Conservation (phyloP, 2,888 invertebrate species). For the Leptopilina drosophilae region DNA sequence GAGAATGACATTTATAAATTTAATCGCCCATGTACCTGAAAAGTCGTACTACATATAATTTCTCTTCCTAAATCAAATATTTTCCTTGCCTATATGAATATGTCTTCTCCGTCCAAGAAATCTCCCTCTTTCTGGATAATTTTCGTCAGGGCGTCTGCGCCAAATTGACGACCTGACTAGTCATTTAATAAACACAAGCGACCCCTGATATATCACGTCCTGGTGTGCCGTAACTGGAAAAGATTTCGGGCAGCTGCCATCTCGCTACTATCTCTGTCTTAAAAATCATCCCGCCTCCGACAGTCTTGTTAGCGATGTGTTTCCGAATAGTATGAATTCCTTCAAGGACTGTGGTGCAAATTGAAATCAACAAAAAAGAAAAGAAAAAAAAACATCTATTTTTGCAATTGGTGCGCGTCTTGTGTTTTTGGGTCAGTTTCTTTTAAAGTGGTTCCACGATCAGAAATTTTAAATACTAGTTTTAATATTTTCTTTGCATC, state of each 20-base stretch:
- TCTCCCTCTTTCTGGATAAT: conserved; percentile 44
- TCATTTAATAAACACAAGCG: conserved; percentile 52
- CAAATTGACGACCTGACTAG: conserved; percentile 41
- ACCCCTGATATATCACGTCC: conserved; percentile 59
- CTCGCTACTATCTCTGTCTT: conserved; percentile 62
- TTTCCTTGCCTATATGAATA: conserved; percentile 36
- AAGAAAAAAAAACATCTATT: background rate
- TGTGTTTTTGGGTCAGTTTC: background rate
- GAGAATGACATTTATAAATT: too few relatives aligned
- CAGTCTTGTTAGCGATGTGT: conserved; percentile 73
- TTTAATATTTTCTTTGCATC: background rate
- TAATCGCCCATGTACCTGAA: too few relatives aligned
- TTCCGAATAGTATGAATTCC: conserved; percentile 65
- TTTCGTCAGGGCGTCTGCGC: conserved; percentile 54
- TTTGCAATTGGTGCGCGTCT: conserved; percentile 19
- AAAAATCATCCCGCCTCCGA: conserved; percentile 54
- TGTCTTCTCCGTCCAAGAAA: conserved; percentile 48
- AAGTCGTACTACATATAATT: background rate
- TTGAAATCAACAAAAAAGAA: background rate
- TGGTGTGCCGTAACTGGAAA: conserved; percentile 63
- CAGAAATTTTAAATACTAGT: background rate
- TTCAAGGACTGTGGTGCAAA: conserved; percentile 45
- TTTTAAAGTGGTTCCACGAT: conserved; percentile 9
- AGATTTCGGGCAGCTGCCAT: conserved; percentile 62
- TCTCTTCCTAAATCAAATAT: conserved; percentile 45